phyloP scores from a whole-genome alignment of 2,888 invertebrate species.

The Leucoma salicis region DNA sequence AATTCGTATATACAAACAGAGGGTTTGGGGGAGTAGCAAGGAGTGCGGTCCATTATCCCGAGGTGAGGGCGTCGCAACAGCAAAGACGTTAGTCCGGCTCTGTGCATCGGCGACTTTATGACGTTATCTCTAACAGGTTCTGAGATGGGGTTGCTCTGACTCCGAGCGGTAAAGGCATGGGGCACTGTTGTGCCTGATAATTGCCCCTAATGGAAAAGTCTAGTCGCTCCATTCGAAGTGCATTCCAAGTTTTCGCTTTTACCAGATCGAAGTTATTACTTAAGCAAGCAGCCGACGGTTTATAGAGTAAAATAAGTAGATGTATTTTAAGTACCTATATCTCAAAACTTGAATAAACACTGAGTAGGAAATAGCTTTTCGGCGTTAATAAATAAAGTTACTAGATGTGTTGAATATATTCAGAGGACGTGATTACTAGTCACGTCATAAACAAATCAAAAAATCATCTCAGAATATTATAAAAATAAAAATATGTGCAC shows the following conservation, averaged over 20 bases:
- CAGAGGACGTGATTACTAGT: too few relatives aligned
- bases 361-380: too few relatives aligned
- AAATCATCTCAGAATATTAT: too few relatives aligned
- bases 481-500: too few relatives aligned
- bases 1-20: slow-evolving; percentile 25
- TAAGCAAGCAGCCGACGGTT: slow-evolving; percentile 61
- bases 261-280: slow-evolving; percentile 73
- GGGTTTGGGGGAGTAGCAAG: slow-evolving; percentile 27
- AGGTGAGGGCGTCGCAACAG: slow-evolving; percentile 69
- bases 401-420: too few relatives aligned
- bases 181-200: slow-evolving; percentile 77
- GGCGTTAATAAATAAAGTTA: too few relatives aligned
- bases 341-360: too few relatives aligned
- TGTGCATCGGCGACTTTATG: slow-evolving; percentile 77
- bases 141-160: slow-evolving; percentile 47
- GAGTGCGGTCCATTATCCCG: slow-evolving; percentile 71
- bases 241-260: slow-evolving; percentile 77
- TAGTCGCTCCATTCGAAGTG: slow-evolving; percentile 75
- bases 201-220: slow-evolving; percentile 81
- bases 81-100: slow-evolving; percentile 78
- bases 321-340: too few relatives aligned
- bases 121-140: slow-evolving; percentile 81
- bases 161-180: slow-evolving; percentile 61
- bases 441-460: too few relatives aligned
- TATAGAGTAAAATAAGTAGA: slow-evolving; percentile 47